Evolutionary conservation across 35 echinoderm and acorn worm species (phyloP).

Genomic region (Holothuria glaberrima): DNA sequence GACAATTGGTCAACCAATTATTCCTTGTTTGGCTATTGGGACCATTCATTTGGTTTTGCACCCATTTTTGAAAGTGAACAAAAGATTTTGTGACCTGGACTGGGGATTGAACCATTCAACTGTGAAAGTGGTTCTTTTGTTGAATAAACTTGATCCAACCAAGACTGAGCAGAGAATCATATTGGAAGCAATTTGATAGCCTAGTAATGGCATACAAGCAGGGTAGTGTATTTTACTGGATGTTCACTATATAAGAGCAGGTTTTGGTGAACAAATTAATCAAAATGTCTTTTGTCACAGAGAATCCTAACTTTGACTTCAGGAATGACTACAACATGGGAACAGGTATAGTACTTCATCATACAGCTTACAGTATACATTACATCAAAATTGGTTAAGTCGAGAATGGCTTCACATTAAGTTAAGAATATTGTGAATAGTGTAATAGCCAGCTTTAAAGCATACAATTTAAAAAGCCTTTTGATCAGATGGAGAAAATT

Average conservation of each 20-base stretch:
- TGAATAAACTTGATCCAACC: constrained; percentile 20
- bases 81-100: constrained; percentile 28
- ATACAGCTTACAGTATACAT: background rate
- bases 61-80: constrained; percentile 2
- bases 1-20: constrained; percentile 42
- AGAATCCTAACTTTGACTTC: constrained; percentile 23
- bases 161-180: background rate
- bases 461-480: too few species aligned
- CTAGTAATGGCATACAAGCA: constrained; percentile 45
- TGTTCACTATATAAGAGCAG: constrained; percentile 19
- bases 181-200: constrained; percentile 42
- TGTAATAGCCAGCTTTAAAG: too few species aligned
- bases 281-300: constrained; percentile 33
- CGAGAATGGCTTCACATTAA: too few species aligned
- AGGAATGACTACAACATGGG: constrained; percentile 24
- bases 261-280: constrained; percentile 7
- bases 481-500: too few species aligned
- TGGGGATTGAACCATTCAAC: constrained; percentile 24
- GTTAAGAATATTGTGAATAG: too few species aligned
- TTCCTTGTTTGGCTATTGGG: constrained; percentile 1
- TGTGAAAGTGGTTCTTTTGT: constrained; percentile 52
- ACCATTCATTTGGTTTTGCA: background rate
- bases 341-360: constrained; percentile 14
- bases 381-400: too few species aligned
- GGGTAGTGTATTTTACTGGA: too few species aligned